Base-by-base conservation (phyloP, 2,888 invertebrate genomes). In the Neuroscelio doddi region DNA sequence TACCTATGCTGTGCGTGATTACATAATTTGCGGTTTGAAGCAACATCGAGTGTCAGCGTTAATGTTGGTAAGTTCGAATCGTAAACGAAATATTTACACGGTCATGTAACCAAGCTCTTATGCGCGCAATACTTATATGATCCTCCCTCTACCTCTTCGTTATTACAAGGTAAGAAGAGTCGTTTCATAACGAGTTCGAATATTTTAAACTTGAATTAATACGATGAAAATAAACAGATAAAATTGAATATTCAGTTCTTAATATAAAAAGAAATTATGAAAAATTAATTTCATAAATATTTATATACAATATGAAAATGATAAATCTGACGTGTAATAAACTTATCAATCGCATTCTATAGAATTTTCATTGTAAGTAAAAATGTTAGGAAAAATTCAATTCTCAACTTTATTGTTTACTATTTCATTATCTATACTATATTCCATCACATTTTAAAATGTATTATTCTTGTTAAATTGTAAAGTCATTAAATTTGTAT, bases 61-160 rank as follows among this genome's bases (percentile, higher is more conserved):
- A 36, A 57, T 61, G 57, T 56, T 26, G 49, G 58, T 57, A 56
- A 61, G 64, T 71, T 74, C 68, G 57, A 72, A 47, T 66, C 73
- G 69, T 75, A 74, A 79, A 74, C 72, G 74, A 78, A 80, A 78
- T 77, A 77, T 80, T 78, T 80, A 79, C 77, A 74, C 73, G 79
- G 68, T 77, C 77, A 76, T 76, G 72, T 77, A 79, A 77, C 74
- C 71, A 63, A 38, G 34, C 74, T 75, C 72, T 77, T 76, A 76
- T 67, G 66, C 66, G 64, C 69, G 63, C 61, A 70, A 71, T 65
- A 66, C 67, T 69, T 71, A 69, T 68, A 68, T 72, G 75, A 72
- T 64, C 72, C 71, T 71, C 71, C 51, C 52, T 39, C 58, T 62
- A 53, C 59, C 49, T 12, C 30, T 34, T 29, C 32, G 21, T 47